These are phyloP conservation scores for Perognathus longimembris DNA, from an alignment of 2,113 vertebrate genomes.

Conservation along the genomic window DNA sequence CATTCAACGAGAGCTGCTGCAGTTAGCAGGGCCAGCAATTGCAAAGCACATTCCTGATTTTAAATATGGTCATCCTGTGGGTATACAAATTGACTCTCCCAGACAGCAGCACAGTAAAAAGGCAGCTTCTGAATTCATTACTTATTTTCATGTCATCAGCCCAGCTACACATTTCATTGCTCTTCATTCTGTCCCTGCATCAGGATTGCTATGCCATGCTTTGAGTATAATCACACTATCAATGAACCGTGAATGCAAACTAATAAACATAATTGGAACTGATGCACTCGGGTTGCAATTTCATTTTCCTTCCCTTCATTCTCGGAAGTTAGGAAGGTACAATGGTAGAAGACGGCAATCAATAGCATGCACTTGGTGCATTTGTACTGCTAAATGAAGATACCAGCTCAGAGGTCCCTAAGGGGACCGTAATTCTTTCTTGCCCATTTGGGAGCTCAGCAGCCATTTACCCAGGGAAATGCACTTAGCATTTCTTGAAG, in stretches of 20 bases:
- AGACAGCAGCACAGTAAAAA: conserved; percentile 10
- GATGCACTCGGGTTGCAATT: conserved; percentile 61
- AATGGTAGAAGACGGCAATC: conserved; percentile 55
- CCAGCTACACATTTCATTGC: conserved; percentile 40
- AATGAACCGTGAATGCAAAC: conserved; percentile 76
- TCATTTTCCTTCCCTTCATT: conserved; percentile 68
- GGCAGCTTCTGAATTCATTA: conserved; percentile 58
- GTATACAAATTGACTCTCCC: conserved; percentile 42
- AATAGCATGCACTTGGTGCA: conserved; percentile 23
- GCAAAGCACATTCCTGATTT: conserved; percentile 7
- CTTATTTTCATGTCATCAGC: conserved; percentile 45
- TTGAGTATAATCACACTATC: conserved; percentile 66
- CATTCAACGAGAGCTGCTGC: not conserved
- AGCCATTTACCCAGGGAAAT: conserved; percentile 1
- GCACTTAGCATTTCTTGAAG: not conserved
- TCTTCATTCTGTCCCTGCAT: conserved; percentile 51
- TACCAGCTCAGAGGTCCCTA: conserved; percentile 2
- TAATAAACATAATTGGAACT: conserved; percentile 76
- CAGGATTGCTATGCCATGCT: conserved; percentile 38
- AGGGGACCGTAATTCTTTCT: conserved; percentile 45
- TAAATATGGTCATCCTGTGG: not conserved
- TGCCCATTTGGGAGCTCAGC: conserved; percentile 37
- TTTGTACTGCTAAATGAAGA: conserved; percentile 67
- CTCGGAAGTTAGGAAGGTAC: conserved; percentile 45
- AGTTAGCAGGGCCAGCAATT: not conserved